A percentile compares a stretch with the other conserved stretches of the same genome.
phyloP scores from a whole-genome alignment of 2,888 invertebrate species.

The Microplitis manilae region DNA sequence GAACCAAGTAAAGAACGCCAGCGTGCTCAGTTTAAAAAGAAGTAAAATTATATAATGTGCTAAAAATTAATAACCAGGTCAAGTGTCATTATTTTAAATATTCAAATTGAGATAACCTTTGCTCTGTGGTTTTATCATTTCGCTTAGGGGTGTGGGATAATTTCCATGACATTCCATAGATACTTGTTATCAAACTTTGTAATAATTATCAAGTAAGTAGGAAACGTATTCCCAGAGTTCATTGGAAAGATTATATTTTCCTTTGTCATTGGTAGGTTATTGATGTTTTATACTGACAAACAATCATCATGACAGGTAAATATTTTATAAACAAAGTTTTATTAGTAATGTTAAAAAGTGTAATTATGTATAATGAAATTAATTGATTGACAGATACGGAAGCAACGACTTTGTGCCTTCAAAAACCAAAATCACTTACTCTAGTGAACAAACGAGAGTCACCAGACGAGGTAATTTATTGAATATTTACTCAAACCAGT shows the following conservation, averaged over 20 bases:
- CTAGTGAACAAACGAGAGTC: not conserved
- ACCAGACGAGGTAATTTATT: constrained; percentile 23
- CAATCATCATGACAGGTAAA: not conserved
- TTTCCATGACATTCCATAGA: not conserved
- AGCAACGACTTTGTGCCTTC: constrained; percentile 25
- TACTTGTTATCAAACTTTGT: not conserved
- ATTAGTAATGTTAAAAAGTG: not conserved
- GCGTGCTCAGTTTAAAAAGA: not conserved
- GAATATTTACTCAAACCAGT: not conserved
- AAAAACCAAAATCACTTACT: constrained; percentile 17
- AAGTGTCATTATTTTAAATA: not conserved
- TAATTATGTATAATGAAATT: not conserved
- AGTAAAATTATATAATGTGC: not conserved
- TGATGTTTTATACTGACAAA: not conserved
- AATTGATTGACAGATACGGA: constrained; percentile 17
- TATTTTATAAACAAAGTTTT: not conserved
- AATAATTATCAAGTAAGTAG: constrained; percentile 5
- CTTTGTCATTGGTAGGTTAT: not conserved
- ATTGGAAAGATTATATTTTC: not conserved
- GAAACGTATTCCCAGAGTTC: not conserved
- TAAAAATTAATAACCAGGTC: not conserved
- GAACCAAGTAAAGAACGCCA: too few species aligned
- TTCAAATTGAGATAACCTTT: not conserved
- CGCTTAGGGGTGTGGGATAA: not conserved
- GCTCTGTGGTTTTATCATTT: not conserved